Evolutionary conservation across 2,113 vertebrate species (phyloP), one percentile per base, ranked within the genome.

Genomic region (Oenanthe oenanthe): DNA sequence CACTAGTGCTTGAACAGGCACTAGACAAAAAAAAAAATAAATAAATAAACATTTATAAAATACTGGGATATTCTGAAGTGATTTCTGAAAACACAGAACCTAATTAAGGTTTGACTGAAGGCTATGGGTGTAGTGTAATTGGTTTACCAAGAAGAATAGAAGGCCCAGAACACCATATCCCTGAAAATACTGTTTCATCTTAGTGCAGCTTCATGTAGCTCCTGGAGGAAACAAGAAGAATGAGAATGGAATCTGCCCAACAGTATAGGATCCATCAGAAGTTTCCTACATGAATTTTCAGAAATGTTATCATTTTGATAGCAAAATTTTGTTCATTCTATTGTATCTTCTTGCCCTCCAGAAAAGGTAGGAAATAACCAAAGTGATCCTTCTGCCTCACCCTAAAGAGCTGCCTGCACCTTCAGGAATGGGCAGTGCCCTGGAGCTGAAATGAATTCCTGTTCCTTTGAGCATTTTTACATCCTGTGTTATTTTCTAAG

Each of bases 21-120:
- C 48, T 67, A 71, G 61, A 28, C 53, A 42, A 77, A 56, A 65
- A 36, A 76, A 56, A 65, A 36, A 71, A n/a, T n/a, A n/a, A n/a
- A n/a, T n/a, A 38, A 62, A 42, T 1, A 10, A 13, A n/a, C 1
- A 16, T 68, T 54, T 60, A 45, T 31, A 84, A 83, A 89, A 65
- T 63, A 75, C 8, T 32, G 61, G 21, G 34, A 47, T 45, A 54
- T 86, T 90, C 72, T 91, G 68, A 86, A 86, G 63, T 61, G 48
- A 61, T 61, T 91, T 93, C 81, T 95, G 74, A 91, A 93, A 95
- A 84, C 75, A 56, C 5, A 45, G 67, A 90, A 71, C 83, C 61
- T 60, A 84, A 80, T 92, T 58, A 89, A 56, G 57, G 45, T 89
- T 87, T 93, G 47, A 86, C 48, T 77, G 76, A 91, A 78, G 88